phyloP scores from a whole-genome alignment of 2,113 vertebrate species.

The Gobius niger region DNA sequence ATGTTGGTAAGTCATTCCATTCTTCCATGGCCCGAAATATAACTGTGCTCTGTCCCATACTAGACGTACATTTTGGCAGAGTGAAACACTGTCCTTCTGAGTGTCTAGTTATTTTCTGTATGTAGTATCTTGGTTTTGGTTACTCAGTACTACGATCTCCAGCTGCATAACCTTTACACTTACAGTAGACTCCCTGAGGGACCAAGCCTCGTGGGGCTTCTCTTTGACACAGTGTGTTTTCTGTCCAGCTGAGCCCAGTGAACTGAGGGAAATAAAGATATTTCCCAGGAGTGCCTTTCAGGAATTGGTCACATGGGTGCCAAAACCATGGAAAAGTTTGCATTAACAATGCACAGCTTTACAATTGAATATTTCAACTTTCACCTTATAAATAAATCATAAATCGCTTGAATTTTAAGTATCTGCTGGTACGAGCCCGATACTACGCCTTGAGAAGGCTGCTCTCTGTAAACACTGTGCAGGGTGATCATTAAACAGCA shows the following conservation, averaged over 20 bases:
- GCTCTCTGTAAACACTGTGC: neutral
- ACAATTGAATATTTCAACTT: too few relatives aligned
- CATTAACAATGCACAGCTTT: neutral
- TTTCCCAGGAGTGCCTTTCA: conserved; percentile 19
- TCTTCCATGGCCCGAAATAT: too few relatives aligned
- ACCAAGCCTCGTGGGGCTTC: conserved; percentile 28
- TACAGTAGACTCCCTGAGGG: conserved; percentile 4
- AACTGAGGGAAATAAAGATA: conserved; percentile 40
- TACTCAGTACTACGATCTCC: too few relatives aligned
- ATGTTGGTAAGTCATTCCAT: too few relatives aligned
- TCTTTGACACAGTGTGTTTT: conserved; percentile 23
- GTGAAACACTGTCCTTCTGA: too few relatives aligned
- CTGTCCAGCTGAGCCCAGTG: conserved; percentile 61
- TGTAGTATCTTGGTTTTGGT: too few relatives aligned
- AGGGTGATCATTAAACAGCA: conserved; percentile 1
- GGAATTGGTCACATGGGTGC: conserved; percentile 1
- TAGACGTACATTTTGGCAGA: too few relatives aligned
- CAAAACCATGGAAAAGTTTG: conserved; percentile 3
- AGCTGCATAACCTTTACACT: neutral
- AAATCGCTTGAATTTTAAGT: too few relatives aligned
- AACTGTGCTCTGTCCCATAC: too few relatives aligned
- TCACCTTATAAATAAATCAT: too few relatives aligned
- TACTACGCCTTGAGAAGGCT: neutral
- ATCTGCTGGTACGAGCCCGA: too few relatives aligned
- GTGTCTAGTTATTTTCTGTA: too few relatives aligned